These are phyloP conservation scores for Mixornis gularis DNA, from an alignment of 2,113 vertebrate species.

Conservation along the genomic window DNA sequence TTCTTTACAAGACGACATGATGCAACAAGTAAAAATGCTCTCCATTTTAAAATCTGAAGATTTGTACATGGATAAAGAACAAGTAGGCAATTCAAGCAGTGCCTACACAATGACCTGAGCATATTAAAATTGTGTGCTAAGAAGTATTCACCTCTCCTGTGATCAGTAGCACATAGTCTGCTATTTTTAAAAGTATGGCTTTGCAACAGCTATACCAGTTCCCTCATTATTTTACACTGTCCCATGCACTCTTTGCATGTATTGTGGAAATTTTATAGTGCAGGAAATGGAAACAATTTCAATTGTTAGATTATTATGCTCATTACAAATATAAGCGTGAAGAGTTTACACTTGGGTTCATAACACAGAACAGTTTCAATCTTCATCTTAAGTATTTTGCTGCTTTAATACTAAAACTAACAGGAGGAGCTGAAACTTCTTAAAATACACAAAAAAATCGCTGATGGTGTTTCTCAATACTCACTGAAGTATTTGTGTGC, in stretches of 20 bases:
- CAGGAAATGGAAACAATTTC: not conserved
- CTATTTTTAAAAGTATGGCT: not conserved
- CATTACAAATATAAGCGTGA: not conserved
- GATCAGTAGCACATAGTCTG: not conserved
- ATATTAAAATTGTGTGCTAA: not conserved
- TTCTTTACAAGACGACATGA: not conserved
- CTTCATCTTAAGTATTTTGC: not conserved
- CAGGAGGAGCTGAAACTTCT: not conserved
- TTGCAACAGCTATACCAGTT: not conserved
- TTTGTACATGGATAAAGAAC: not conserved
- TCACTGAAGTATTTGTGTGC: not conserved
- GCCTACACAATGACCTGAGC: not conserved
- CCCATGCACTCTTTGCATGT: not conserved
- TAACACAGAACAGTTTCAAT: not conserved
- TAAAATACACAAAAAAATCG: not conserved
- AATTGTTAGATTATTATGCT: not conserved
- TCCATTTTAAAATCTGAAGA: not conserved
- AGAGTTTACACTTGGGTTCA: not conserved
- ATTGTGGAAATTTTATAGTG: not conserved
- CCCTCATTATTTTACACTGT: not conserved
- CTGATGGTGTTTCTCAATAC: not conserved
- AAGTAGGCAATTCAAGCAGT: not conserved
- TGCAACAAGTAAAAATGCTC: not conserved
- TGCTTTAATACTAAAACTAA: not conserved
- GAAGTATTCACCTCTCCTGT: not conserved